phyloP scores from a whole-genome alignment of 2,888 invertebrate genomes.

The Perizoma affinitatum region DNA sequence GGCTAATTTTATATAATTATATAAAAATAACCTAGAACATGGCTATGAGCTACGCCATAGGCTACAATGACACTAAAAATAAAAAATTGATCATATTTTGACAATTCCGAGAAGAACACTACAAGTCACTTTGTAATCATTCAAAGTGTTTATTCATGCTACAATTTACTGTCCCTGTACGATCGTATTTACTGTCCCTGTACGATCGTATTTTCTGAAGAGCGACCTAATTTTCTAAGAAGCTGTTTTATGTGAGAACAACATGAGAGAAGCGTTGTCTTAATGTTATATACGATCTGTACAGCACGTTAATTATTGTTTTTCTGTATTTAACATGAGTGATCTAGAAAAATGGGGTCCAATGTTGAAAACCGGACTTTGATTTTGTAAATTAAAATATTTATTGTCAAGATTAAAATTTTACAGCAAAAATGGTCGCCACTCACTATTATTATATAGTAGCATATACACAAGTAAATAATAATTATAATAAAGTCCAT shows the following conservation, averaged over 20 bases:
- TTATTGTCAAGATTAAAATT: too few relatives aligned
- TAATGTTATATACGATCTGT: slow-evolving; percentile 50
- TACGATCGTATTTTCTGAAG: slow-evolving; percentile 63
- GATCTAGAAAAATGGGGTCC: slow-evolving; percentile 1
- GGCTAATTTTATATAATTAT: too few relatives aligned
- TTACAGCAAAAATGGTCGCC: too few relatives aligned
- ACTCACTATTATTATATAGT: too few relatives aligned
- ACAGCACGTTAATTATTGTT: slow-evolving; percentile 25
- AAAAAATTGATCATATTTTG: neutral
- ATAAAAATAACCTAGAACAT: neutral
- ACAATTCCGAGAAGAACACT: neutral
- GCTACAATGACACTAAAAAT: slow-evolving; percentile 14
- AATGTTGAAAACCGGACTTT: slow-evolving; percentile 2
- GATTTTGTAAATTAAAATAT: neutral
- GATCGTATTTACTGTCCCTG: slow-evolving; percentile 63
- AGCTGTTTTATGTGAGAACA: slow-evolving; percentile 57
- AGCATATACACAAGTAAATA: too few relatives aligned
- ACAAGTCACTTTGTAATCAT: slow-evolving; percentile 48
- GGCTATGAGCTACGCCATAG: slow-evolving; percentile 5
- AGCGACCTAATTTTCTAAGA: slow-evolving; percentile 59
- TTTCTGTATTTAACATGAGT: slow-evolving; percentile 5
- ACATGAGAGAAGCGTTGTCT: slow-evolving; percentile 48
- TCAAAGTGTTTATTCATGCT: slow-evolving; percentile 63
- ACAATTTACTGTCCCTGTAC: slow-evolving; percentile 63
- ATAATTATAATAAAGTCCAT: too few relatives aligned